These are phyloP conservation scores for Corythornis cristatus DNA, from an alignment of 2,113 vertebrate genomes.

Conservation along the genomic window DNA sequence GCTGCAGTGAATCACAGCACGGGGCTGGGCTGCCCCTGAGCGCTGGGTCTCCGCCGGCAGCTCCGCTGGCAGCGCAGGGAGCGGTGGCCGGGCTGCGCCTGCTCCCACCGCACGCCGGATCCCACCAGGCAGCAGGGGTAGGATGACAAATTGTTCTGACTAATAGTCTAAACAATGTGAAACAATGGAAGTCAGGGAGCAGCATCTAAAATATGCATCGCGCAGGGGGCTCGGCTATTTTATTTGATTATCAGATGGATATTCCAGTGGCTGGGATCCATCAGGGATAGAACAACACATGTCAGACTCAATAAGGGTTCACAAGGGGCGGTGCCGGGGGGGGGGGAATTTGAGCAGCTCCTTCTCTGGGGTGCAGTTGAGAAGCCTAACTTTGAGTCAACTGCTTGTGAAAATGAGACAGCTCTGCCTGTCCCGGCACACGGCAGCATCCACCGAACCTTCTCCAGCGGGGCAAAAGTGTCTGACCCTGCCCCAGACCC, in stretches of 20 bases:
- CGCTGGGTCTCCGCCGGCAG: not conserved
- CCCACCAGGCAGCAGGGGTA: slow-evolving; percentile 41
- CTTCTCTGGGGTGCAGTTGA: not conserved
- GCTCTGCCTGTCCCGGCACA: not conserved
- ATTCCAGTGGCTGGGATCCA: slow-evolving; percentile 47
- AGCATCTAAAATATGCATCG: slow-evolving; percentile 21
- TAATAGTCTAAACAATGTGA: slow-evolving; percentile 57
- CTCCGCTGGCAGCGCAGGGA: rapidly evolving
- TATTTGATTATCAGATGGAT: slow-evolving; percentile 59
- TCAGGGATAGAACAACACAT: slow-evolving; percentile 37
- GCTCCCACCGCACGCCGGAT: not conserved
- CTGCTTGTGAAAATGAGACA: not conserved
- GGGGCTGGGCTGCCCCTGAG: not conserved
- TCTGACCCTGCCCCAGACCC: not conserved
- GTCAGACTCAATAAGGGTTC: slow-evolving; percentile 36
- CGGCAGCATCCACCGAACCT: not conserved
- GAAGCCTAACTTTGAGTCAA: not conserved
- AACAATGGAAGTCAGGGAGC: slow-evolving; percentile 57
- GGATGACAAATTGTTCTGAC: slow-evolving; percentile 62
- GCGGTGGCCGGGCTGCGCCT: rapidly evolving
- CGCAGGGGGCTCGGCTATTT: not conserved
- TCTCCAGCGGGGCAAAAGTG: not conserved
- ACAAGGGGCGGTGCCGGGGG: rapidly evolving
- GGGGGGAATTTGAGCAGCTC: not conserved
- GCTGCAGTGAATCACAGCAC: not conserved